These are phyloP conservation scores for Spheniscus mendiculus DNA, from an alignment of 2,113 vertebrate genomes.

Conservation along the genomic window DNA sequence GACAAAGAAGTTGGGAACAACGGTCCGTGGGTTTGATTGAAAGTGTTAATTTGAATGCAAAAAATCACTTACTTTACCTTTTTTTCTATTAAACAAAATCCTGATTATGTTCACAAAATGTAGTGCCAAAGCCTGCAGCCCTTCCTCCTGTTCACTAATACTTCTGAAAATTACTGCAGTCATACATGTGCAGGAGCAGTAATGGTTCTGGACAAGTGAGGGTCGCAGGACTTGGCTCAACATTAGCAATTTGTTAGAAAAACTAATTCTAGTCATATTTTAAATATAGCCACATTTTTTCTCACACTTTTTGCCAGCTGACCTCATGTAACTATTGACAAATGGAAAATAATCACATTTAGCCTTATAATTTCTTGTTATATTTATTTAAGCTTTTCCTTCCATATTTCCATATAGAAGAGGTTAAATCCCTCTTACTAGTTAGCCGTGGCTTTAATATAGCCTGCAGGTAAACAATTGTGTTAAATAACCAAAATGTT, in stretches of 20 bases:
- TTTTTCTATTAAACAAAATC: conserved; percentile 70
- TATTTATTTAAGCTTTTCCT: conserved; percentile 59
- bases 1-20: conserved; percentile 74
- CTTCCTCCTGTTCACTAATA: not conserved
- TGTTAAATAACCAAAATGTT: conserved; percentile 31
- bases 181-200: not conserved
- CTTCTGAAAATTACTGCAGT: not conserved
- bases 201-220: not conserved
- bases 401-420: not conserved
- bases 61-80: conserved; percentile 88
- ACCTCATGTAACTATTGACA: conserved; percentile 56
- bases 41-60: conserved; percentile 71
- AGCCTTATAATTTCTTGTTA: conserved; percentile 28
- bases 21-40: conserved; percentile 68
- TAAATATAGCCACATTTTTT: conserved; percentile 38
- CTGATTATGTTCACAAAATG: not conserved
- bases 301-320: conserved; percentile 47
- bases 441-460: conserved; percentile 48
- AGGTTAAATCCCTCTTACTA: conserved; percentile 35
- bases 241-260: conserved; percentile 41
- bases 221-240: not conserved
- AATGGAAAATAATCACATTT: conserved; percentile 62
- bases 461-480: conserved; percentile 31
- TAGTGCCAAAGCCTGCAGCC: not conserved
- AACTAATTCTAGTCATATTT: conserved; percentile 51